A percentile compares a stretch with the other conserved stretches of the same genome.
These are phyloP conservation scores for Heliconius hewitsoni DNA, from an alignment of 1,140 invertebrate species.

Conservation along the genomic window DNA sequence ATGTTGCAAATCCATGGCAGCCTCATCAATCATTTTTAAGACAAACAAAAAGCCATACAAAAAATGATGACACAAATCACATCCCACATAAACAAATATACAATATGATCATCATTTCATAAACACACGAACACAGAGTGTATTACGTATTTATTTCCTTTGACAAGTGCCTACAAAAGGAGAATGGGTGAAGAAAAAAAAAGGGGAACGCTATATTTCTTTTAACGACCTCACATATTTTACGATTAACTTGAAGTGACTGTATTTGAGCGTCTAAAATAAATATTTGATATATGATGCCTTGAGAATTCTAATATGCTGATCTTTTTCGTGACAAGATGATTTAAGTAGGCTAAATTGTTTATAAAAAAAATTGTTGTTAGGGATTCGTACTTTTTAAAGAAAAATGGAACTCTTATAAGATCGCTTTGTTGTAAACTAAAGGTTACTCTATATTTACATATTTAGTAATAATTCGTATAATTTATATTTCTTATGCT, in stretches of 20 bases:
- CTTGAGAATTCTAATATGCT: neutral
- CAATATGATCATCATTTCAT: neutral
- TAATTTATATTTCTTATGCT: too few relatives aligned
- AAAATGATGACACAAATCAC: neutral
- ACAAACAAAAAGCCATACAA: neutral
- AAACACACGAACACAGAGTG: neutral
- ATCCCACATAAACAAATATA: neutral
- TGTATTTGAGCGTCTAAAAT: slow-evolving; percentile 9
- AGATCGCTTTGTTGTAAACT: too few relatives aligned
- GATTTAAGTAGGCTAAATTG: neutral
- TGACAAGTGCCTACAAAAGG: neutral
- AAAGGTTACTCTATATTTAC: too few relatives aligned
- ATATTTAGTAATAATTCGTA: too few relatives aligned
- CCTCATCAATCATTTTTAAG: neutral
- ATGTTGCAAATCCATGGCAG: too few relatives aligned
- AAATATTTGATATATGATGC: slow-evolving; percentile 7
- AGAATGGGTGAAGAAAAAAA: neutral
- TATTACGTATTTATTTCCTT: slow-evolving; percentile 1
- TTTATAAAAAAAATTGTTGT: neutral
- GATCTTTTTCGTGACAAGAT: neutral
- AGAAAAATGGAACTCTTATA: too few relatives aligned
- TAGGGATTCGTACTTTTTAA: too few relatives aligned
- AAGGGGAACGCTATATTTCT: neutral
- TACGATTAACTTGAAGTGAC: slow-evolving; percentile 7
- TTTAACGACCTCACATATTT: slow-evolving; percentile 11